phyloP scores from a whole-genome alignment of 2,797 vertebrate genomes.

The Phataginus tricuspis region DNA sequence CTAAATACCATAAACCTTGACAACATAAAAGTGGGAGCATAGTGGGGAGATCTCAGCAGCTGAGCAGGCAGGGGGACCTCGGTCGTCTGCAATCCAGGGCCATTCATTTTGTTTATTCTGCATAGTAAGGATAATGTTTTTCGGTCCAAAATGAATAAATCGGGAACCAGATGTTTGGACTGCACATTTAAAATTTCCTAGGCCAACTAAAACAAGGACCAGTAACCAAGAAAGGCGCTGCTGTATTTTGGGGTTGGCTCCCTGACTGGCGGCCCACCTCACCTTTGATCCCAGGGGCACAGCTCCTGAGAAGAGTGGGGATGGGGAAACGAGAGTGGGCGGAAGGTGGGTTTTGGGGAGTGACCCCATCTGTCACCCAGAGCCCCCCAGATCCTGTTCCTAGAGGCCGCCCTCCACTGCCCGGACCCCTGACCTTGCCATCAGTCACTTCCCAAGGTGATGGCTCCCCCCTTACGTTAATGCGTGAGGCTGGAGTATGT shows the following conservation, averaged over 20 bases:
- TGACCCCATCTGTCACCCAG: accelerated
- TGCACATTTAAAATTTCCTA: background rate
- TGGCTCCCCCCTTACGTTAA: too few relatives aligned
- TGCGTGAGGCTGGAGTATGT: too few relatives aligned
- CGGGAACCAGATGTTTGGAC: background rate
- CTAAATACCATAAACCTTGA: accelerated
- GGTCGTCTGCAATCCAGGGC: too few relatives aligned
- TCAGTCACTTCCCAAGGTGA: background rate
- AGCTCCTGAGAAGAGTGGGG: accelerated
- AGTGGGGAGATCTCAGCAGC: accelerated
- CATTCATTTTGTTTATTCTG: accelerated
- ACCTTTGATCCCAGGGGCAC: accelerated
- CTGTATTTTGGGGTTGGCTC: accelerated
- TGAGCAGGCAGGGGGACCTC: accelerated
- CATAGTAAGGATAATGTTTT: accelerated
- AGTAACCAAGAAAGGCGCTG: too few relatives aligned
- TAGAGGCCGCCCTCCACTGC: accelerated
- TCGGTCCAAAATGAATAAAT: background rate
- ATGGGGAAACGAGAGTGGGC: accelerated
- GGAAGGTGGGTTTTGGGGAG: accelerated
- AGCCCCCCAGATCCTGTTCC: accelerated
- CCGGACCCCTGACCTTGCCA: accelerated
- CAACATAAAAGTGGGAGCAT: accelerated
- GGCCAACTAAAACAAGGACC: background rate
- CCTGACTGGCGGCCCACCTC: too few relatives aligned